Percentiles rank a stretch among this genome's conserved stretches.
phyloP scores from a whole-genome alignment of 2,113 vertebrate genomes.

The Sceloporus undulatus region DNA sequence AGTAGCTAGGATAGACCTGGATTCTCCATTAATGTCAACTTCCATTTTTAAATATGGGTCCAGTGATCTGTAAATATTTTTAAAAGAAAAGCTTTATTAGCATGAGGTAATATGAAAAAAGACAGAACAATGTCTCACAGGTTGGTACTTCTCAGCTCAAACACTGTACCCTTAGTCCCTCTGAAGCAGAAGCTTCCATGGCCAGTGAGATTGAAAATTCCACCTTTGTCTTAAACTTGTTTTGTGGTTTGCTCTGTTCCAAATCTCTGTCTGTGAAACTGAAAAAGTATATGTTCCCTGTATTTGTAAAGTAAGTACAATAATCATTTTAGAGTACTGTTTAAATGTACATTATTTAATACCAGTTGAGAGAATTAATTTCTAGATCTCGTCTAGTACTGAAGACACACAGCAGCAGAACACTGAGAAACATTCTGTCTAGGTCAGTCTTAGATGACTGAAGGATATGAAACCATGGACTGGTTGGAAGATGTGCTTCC shows the following conservation, averaged over 20 bases:
- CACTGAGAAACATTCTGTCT: neutral
- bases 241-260: neutral
- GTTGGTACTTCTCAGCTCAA: neutral
- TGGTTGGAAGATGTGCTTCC: neutral
- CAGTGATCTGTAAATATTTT: conserved; percentile 68
- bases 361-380: neutral
- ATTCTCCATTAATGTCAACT: conserved; percentile 89
- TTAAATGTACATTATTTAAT: neutral
- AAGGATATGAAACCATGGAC: neutral
- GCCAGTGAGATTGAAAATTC: neutral
- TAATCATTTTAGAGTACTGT: neutral
- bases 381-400: neutral
- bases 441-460: neutral
- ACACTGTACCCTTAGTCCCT: neutral
- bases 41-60: conserved; percentile 86
- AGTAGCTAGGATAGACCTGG: conserved; percentile 82
- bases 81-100: conserved; percentile 50
- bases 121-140: neutral
- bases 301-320: neutral
- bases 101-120: neutral
- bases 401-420: neutral
- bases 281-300: neutral
- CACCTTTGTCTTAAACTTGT: neutral
- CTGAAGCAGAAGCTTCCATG: neutral
- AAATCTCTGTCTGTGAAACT: neutral